Base-by-base conservation (phyloP, 1,140 invertebrate genomes). In the Dendrolimus punctatus region DNA sequence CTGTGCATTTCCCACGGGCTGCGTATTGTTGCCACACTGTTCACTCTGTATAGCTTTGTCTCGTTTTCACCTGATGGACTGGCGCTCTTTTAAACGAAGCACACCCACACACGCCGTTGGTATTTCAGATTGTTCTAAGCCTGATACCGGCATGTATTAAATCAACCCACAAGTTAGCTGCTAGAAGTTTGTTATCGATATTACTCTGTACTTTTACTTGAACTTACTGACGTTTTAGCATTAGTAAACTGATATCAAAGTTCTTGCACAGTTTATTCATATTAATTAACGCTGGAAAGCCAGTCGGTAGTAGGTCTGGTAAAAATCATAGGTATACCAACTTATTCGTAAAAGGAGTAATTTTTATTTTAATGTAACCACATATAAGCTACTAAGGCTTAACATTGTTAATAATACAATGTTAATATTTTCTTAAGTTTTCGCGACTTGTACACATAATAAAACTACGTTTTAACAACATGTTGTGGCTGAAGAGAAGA, bases 1-100 rank as follows among this genome's bases (percentile, higher is more conserved):
- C 86, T 87, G 86, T 88, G 81, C 85, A 88, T 80, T 88, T 88
- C 85, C 86, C 86, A 88, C 86, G 86, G 76, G 75, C 75, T 73
- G 74, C 62, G 76, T 73, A 68, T 62, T 67, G 39, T 54, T 56
- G 64, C 49, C 54, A 62, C 66, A 65, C 67, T 23, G 49, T 80
- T 23, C 72, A 9, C 47, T 62, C 71, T 50, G 57, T 57, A 74
- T 76, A 80, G 68, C 69, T 51, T 42, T 53, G 59, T 79, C 80
- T 53, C 73, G 36, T 7, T 84, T 55, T 9, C 61, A 52, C 77
- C 71, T 80, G 80, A 82, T 82, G 78, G 73, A 83, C 79, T 76
- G 80, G 72, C 71, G 78, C 73, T 77, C 77, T 85, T 83, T 76
- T 85, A 79, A 81, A 80, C 78, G 76, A 79, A 85, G 80, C 72